Evolutionary conservation across 2,888 invertebrate genomes (phyloP), one percentile per base, ranked within the genome.

Genomic region (Ferdinandea cuprea): DNA sequence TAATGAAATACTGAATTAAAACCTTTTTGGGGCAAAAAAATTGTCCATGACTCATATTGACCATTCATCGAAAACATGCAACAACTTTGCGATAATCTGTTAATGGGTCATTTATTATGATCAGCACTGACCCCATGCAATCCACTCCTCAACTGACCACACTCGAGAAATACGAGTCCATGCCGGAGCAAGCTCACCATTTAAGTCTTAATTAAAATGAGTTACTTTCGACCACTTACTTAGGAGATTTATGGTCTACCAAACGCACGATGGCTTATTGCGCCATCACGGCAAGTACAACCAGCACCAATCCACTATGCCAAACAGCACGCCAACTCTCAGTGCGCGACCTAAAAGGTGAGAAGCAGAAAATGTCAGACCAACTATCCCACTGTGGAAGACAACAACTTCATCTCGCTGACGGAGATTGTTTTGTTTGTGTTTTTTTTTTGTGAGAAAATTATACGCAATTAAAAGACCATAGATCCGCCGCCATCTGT

Each of bases 401-500:
- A 30, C 37, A 78, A 83, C 83, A 68, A 78, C 83, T 83, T 78
- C 78, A 83, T 83, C n/a, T n/a, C 66, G 19, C 35, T 21, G 42
- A 5, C 48, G 42, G 52, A 65, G 76, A 59, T 65, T 44, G 58
- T 69, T 52, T 17, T n/a, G n/a, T n/a, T n/a, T n/a, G n/a, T n/a
- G n/a, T n/a, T n/a, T n/a, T n/a, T n/a, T n/a, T n/a, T 69, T 71
- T 37, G 42, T 42, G 19, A 54, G 44, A 32, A 61, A 61, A 78
- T 72, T 83, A 73, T 72, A 78, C 78, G 78, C 78, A 83, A 83
- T 83, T 83, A 83, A 78, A 83, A 83, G 71, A 35, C 78, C 78
- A 83, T 78, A 83, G 78, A 83, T 83, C 48, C 58, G 68, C 78
- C 72, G 83, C 66, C 83, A 83, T 83, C 83, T 83, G 65, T 40